phyloP scores from a whole-genome alignment of 92 coral and sea anemone species.

The Parazoanthus darwini region DNA sequence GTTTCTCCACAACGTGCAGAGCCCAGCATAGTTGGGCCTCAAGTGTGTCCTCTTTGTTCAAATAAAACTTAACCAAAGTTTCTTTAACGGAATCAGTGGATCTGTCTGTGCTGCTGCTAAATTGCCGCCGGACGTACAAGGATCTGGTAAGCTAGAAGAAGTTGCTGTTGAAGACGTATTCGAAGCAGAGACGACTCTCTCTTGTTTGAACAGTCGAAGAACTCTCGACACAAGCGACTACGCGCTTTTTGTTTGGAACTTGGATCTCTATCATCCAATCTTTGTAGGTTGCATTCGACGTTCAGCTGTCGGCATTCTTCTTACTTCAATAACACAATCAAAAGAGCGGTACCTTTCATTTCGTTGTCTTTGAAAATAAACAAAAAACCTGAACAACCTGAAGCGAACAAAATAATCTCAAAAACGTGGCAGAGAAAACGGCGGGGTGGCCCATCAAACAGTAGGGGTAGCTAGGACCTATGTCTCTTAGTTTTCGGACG shows the following conservation, averaged over 20 bases:
- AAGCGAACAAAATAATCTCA: no score
- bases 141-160: no score
- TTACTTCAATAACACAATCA: not conserved
- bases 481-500: no score
- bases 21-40: constrained; percentile 10
- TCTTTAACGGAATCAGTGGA: constrained; percentile 3
- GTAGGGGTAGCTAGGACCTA: no score
- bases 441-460: no score
- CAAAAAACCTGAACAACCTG: no score
- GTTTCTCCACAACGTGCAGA: not conserved
- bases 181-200: not conserved
- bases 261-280: constrained; percentile 16
- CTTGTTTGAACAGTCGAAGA: constrained; percentile 15
- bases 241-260: constrained; percentile 7
- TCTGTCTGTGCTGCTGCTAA: no score
- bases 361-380: not conserved
- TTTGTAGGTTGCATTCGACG: not conserved
- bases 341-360: no score
- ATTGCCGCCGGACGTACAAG: no score
- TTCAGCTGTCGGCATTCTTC: not conserved
- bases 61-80: not conserved
- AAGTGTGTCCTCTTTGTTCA: not conserved
- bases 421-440: no score
- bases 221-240: not conserved
- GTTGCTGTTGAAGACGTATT: not conserved